These are phyloP conservation scores for Gallinago undulata DNA, from an alignment of 2,113 vertebrate species.

Conservation along the genomic window DNA sequence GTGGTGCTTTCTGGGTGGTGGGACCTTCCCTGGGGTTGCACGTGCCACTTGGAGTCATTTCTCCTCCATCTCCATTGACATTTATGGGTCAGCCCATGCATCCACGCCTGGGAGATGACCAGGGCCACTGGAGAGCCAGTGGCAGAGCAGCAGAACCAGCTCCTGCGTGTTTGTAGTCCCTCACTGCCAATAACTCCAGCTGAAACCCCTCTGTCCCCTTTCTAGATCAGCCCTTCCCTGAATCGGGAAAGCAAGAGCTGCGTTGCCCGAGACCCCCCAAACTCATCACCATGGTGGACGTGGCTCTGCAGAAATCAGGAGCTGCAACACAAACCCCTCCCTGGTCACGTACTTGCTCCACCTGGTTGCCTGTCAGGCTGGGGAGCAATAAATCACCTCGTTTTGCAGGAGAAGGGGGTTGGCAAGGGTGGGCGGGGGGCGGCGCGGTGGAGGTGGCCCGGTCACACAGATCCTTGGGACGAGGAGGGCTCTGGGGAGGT, in stretches of 20 bases:
- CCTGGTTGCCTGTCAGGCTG: neutral
- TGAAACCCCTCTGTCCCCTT: fast-evolving
- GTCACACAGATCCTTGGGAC: fast-evolving
- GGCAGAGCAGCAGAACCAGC: neutral
- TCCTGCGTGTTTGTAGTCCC: fast-evolving
- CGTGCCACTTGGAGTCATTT: neutral
- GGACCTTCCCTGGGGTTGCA: neutral
- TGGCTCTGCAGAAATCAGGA: neutral
- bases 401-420: neutral
- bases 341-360: fast-evolving
- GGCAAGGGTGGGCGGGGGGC: neutral
- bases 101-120: neutral
- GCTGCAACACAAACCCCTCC: neutral
- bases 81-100: neutral
- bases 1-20: neutral
- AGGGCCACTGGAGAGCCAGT: neutral
- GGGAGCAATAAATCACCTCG: neutral
- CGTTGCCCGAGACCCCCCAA: fast-evolving
- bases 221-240: neutral
- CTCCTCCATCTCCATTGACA: neutral
- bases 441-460: fast-evolving
- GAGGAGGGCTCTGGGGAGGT: neutral
- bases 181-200: neutral
- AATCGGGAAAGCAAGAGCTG: fast-evolving
- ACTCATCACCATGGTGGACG: fast-evolving